phyloP scores from a whole-genome alignment of 2,797 vertebrate species.

The Sciurus vulgaris region DNA sequence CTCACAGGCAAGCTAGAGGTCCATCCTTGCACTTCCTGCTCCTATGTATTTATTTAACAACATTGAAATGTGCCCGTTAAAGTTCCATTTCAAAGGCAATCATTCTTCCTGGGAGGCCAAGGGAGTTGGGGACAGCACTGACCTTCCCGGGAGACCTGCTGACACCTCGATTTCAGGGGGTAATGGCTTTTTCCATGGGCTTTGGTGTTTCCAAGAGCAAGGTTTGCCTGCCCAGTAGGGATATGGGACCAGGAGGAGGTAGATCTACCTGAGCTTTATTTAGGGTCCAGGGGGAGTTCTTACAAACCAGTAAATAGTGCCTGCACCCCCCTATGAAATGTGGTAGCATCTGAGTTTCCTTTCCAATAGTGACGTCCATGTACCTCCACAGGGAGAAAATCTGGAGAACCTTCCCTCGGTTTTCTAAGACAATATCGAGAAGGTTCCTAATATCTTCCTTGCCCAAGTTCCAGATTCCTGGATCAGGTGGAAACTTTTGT shows the following conservation, averaged over 20 bases:
- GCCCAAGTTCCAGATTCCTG: not conserved
- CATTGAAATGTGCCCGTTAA: not conserved
- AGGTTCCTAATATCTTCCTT: not conserved
- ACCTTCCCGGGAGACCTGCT: not conserved
- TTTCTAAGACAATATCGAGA: not conserved
- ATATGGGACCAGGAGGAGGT: rapidly evolving
- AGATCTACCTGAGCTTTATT: not conserved
- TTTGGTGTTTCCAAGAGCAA: not conserved
- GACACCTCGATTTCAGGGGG: not conserved
- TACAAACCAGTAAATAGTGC: not conserved
- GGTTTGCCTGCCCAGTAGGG: no score
- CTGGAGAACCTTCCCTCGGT: not conserved
- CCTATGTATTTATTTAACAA: not conserved
- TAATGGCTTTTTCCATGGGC: not conserved
- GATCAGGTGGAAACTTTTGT: no score
- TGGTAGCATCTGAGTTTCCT: not conserved
- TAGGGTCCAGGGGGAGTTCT: not conserved
- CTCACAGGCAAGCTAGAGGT: rapidly evolving
- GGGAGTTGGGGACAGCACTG: not conserved
- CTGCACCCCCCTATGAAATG: not conserved
- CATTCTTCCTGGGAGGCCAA: conserved; percentile 52
- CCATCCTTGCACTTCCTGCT: conserved; percentile 49
- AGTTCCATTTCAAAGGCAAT: conserved; percentile 43
- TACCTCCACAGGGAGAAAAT: conserved; percentile 1
- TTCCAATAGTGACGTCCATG: not conserved